Evolutionary conservation across 64 coral and sea anemone species (phyloP).

Genomic region (Montipora foliosa): DNA sequence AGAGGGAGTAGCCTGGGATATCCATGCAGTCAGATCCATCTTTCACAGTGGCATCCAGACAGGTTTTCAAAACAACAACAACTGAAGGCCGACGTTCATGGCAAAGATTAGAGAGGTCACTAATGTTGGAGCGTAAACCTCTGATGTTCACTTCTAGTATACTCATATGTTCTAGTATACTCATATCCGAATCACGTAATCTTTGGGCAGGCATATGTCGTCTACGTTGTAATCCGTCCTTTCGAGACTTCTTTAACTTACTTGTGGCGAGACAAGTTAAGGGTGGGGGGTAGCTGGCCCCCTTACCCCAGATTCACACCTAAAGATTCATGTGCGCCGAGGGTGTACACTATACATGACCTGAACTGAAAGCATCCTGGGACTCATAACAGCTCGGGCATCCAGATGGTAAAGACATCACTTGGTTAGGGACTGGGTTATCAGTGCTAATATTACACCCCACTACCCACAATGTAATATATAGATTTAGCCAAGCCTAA

Average conservation of each 20-base stretch:
- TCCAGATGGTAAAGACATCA: background rate
- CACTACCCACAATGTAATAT: no score
- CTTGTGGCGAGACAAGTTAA: background rate
- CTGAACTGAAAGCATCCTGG: constrained; percentile 4
- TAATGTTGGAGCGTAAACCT: no score
- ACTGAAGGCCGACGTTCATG: background rate
- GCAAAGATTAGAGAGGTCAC: background rate
- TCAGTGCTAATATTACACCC: background rate
- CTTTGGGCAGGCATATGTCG: background rate
- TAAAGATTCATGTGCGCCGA: background rate
- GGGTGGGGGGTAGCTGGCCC: background rate
- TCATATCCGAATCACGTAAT: background rate
- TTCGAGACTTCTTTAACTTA: background rate
- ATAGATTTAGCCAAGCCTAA: no score
- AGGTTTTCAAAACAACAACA: background rate
- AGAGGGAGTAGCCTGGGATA: background rate
- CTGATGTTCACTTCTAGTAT: background rate
- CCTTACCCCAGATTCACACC: background rate
- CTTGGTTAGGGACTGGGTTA: background rate
- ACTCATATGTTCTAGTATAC: background rate
- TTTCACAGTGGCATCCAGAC: background rate
- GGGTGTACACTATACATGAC: constrained; percentile 1
- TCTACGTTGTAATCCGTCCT: background rate
- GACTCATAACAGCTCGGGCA: constrained; percentile 7
- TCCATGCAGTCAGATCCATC: background rate